phyloP scores from a whole-genome alignment of 2,113 vertebrate species.

The Meriones unguiculatus region DNA sequence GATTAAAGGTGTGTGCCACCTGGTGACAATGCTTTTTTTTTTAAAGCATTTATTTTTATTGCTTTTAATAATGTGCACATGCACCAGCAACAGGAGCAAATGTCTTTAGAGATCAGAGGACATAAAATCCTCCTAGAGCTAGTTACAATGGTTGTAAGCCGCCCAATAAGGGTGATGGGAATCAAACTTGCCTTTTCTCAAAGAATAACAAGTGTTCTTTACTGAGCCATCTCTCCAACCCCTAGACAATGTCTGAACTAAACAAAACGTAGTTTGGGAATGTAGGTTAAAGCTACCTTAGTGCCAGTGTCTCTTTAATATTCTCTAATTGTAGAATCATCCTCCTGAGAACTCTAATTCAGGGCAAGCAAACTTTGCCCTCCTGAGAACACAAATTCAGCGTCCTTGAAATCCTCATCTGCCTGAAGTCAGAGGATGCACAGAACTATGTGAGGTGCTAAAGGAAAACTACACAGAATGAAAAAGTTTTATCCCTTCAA shows the following conservation, averaged over 20 bases:
- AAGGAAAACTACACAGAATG: background rate
- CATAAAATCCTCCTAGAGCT: background rate
- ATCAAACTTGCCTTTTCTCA: background rate
- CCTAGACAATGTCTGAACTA: constrained; percentile 29
- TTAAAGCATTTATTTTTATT: no score
- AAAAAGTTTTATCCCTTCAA: background rate
- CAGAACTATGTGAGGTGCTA: background rate
- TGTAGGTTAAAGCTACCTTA: constrained; percentile 72
- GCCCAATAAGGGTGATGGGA: background rate
- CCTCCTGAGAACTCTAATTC: constrained; percentile 75
- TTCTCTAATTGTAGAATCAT: constrained; percentile 57
- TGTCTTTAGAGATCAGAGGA: background rate
- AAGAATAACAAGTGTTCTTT: background rate
- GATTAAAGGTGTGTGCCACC: background rate
- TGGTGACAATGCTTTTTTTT: background rate
- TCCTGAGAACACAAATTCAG: constrained; percentile 63
- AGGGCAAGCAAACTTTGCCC: constrained; percentile 71
- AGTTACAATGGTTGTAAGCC: background rate
- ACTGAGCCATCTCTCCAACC: background rate
- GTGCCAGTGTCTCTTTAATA: constrained; percentile 59
- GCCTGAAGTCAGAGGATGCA: constrained; percentile 47
- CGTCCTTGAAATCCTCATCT: constrained; percentile 60
- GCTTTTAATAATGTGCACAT: background rate
- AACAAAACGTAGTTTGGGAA: constrained; percentile 63
- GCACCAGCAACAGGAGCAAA: background rate